Conservation (phyloP, 2,797 vertebrate genomes). For the Pseudochirops cupreus region DNA sequence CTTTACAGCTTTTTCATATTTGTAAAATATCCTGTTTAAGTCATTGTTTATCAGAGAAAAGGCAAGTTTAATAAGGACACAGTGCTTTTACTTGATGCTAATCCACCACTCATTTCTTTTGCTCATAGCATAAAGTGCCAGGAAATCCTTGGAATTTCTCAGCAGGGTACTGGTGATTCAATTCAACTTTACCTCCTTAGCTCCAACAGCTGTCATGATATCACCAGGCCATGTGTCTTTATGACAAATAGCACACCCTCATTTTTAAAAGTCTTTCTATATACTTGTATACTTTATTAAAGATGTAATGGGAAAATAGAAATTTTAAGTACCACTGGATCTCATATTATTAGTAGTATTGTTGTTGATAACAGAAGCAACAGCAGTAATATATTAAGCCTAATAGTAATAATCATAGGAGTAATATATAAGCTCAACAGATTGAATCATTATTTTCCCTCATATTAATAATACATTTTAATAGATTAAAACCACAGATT, state of each 20-base stretch:
- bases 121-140: no score
- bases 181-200: no score
- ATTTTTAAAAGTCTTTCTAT: background rate
- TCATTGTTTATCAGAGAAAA: no score
- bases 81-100: no score
- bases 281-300: background rate
- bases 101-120: no score
- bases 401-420: background rate
- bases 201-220: no score
- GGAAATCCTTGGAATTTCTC: no score
- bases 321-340: background rate
- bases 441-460: slow-evolving; percentile 64
- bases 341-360: background rate
- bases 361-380: background rate
- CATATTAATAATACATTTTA: slow-evolving; percentile 45
- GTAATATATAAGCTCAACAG: slow-evolving; percentile 20
- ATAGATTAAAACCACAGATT: slow-evolving; percentile 38
- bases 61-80: no score
- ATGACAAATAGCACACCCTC: no score
- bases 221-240: no score
- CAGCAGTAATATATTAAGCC: background rate
- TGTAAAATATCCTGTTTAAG: no score
- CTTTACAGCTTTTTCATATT: slow-evolving; percentile 82
- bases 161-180: no score
- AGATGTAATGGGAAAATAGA: background rate